Evolutionary conservation across 1,140 invertebrate species (phyloP).

Genomic region (Coptotermes formosanus): DNA sequence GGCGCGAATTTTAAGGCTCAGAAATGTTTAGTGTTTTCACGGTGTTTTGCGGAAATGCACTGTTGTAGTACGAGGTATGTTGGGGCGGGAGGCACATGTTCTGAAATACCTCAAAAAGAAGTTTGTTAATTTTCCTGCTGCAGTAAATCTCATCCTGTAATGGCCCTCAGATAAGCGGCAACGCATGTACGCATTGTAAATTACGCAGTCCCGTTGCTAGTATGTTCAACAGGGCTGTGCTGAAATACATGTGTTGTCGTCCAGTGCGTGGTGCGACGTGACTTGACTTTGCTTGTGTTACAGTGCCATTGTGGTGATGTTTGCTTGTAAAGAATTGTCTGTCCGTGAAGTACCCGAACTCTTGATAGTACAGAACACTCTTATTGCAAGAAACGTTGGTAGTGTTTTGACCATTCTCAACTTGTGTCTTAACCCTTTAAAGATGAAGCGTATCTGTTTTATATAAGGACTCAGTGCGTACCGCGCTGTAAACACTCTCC

Average conservation of each 20-base stretch:
- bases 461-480: too few relatives aligned
- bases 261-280: not conserved
- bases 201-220: not conserved
- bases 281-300: not conserved
- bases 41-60: not conserved
- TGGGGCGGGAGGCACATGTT: not conserved
- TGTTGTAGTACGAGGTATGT: not conserved
- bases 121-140: not conserved
- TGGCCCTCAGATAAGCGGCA: not conserved
- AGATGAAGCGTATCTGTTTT: too few relatives aligned
- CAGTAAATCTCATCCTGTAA: constrained; percentile 2
- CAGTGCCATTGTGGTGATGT: too few relatives aligned
- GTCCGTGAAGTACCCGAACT: too few relatives aligned
- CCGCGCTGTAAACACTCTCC: too few relatives aligned
- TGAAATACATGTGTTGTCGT: not conserved
- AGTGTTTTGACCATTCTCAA: too few relatives aligned
- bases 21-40: not conserved
- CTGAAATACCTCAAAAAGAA: not conserved
- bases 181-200: not conserved
- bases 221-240: not conserved
- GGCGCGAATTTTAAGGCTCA: not conserved
- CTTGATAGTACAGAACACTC: too few relatives aligned
- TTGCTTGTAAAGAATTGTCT: too few relatives aligned
- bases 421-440: too few relatives aligned
- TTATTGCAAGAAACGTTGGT: too few relatives aligned